Percentiles rank a stretch among this genome's conserved stretches.
These are phyloP conservation scores for Vireo altiloquus DNA, from an alignment of 2,113 vertebrate genomes.

Conservation along the genomic window DNA sequence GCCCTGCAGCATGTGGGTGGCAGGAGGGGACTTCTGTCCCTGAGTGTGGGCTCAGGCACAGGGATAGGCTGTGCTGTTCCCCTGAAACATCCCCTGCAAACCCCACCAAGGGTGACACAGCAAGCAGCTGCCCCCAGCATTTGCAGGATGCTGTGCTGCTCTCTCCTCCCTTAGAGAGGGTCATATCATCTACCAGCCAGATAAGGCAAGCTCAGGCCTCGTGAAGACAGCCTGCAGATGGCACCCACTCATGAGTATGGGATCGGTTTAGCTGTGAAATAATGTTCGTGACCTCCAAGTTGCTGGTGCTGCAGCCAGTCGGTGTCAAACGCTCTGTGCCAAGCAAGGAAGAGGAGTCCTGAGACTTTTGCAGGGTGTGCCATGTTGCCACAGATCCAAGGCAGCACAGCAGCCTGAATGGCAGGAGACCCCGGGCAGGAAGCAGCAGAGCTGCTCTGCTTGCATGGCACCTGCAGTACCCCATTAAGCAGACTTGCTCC, in stretches of 20 bases:
- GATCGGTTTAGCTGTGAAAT: neutral
- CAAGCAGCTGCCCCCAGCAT: neutral
- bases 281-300: neutral
- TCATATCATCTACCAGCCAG: neutral
- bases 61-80: neutral
- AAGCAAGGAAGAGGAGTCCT: neutral
- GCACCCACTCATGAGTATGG: rapidly evolving
- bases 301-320: neutral
- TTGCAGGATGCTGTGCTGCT: neutral
- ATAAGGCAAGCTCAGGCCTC: neutral
- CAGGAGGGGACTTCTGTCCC: neutral
- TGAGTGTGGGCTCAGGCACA: neutral
- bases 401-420: neutral
- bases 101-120: neutral
- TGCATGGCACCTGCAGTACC: neutral
- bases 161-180: neutral
- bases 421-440: neutral
- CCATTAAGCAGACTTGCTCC: neutral
- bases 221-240: neutral
- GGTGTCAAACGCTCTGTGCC: neutral
- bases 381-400: neutral
- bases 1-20: neutral
- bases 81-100: neutral
- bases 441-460: neutral
- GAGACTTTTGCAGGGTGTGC: neutral